phyloP scores from a whole-genome alignment of 1,140 invertebrate species.

The Mactra quadrangularis region DNA sequence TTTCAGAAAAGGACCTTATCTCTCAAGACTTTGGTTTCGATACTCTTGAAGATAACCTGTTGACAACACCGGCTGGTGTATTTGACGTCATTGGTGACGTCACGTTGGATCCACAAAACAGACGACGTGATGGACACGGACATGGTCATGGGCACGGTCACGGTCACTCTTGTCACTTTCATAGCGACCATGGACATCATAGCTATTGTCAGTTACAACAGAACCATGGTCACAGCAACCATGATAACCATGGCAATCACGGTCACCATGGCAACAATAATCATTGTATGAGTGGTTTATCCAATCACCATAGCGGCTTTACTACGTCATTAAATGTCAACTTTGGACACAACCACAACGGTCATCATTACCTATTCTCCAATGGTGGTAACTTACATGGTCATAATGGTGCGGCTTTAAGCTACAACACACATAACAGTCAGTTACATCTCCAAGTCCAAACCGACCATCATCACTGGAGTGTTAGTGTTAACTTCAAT shows the following conservation, averaged over 20 bases:
- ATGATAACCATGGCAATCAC: constrained; percentile 1
- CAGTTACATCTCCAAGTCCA: constrained; percentile 26
- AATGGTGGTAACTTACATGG: constrained; percentile 45
- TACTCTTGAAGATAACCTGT: constrained; percentile 17
- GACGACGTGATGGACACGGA: constrained; percentile 11
- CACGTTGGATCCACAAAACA: neutral
- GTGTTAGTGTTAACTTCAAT: neutral
- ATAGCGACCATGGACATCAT: constrained; percentile 21
- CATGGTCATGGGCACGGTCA: neutral
- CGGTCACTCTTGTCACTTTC: constrained; percentile 35
- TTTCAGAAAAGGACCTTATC: constrained; percentile 26
- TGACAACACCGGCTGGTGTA: constrained; percentile 34
- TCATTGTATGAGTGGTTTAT: constrained; percentile 47
- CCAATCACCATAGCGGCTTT: constrained; percentile 51
- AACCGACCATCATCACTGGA: constrained; percentile 35
- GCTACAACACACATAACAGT: constrained; percentile 21
- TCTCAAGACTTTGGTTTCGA: constrained; percentile 41
- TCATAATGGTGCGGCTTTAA: constrained; percentile 32
- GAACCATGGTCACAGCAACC: constrained; percentile 1
- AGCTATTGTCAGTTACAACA: constrained; percentile 20
- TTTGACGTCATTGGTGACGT: constrained; percentile 58
- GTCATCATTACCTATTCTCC: constrained; percentile 35
- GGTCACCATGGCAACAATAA: neutral
- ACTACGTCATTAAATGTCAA: constrained; percentile 47
- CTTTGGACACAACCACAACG: constrained; percentile 39